Base-by-base conservation (phyloP, 2,888 invertebrate species). In the Micoletzkya japonica region DNA sequence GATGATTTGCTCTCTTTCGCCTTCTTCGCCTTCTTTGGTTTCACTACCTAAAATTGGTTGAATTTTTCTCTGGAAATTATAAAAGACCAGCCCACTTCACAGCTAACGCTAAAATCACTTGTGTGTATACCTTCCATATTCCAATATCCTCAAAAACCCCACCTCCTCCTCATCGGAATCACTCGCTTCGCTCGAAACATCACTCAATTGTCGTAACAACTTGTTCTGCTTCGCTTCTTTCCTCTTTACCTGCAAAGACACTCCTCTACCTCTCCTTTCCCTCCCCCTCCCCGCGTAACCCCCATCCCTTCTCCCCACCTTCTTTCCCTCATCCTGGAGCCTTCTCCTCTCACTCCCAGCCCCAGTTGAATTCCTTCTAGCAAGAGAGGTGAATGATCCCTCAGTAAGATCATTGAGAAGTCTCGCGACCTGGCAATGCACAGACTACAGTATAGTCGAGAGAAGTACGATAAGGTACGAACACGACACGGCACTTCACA, bases 331-430 rank as follows among this genome's bases (percentile, higher is more conserved):
- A 61, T 26, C 32, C 6, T 7, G 17, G 7, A 26, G 1, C 14
- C 34, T 63, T 26, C 66, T 32, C 20, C 66, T 54, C 6, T 54
- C 54, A 37, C 37, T 54, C 10, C 36, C 56, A 17, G 37, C 52
- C 28, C 54, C 54, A 20, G 17, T 44, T 20, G 7, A 32, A 30
- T 26, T 54, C 30, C 52, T 66, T 24, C 54, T 34, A 17, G 17
- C 20, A 20, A 26, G 20, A 14, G 39, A 2, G 54, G 56, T 66
- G 66, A 66, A 66, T 37, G 66, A 66, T 10, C 66, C 56, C 30
- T 66, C 66, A 4, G 66, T 66, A 17, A 66, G 36, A 56, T 66
- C 66, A 56, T 20, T 32, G 20, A 66, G 39, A 1, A 66, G 37
- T 37, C 56, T 34, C 20, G 34, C 20, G n/a, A 66, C 66, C 63